Evolutionary conservation across 2,888 invertebrate genomes (phyloP).

Genomic region (Choristoneura rosaceana): DNA sequence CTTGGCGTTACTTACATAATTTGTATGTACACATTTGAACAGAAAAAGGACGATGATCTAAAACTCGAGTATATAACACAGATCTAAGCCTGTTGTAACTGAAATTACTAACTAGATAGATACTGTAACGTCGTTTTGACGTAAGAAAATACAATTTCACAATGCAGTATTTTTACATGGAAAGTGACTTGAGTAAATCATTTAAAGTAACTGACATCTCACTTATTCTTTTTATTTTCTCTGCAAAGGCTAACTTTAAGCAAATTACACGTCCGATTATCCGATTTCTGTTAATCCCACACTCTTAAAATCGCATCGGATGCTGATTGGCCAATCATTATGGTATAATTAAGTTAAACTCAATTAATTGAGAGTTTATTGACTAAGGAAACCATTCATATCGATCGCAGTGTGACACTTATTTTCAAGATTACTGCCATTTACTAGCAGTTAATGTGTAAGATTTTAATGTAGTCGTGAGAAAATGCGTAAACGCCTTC

Average conservation of each 20-base stretch:
- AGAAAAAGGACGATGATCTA: too few species aligned
- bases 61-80: too few species aligned
- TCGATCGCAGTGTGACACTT: conserved; percentile 12
- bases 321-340: conserved; percentile 14
- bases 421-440: not conserved
- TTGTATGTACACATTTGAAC: too few species aligned
- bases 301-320: conserved; percentile 12
- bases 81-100: too few species aligned
- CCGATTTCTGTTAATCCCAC: not conserved
- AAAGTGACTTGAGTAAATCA: too few species aligned
- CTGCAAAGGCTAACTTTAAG: not conserved
- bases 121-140: too few species aligned
- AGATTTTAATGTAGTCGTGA: not conserved
- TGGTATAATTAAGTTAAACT: conserved; percentile 5
- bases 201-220: not conserved
- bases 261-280: not conserved
- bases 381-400: conserved; percentile 28
- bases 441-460: not conserved
- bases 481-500: not conserved
- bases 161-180: too few species aligned
- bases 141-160: too few species aligned
- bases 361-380: conserved; percentile 19
- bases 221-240: not conserved
- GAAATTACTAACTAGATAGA: too few species aligned
- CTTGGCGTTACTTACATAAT: too few species aligned